These are phyloP conservation scores for Drosophila acutilabella DNA, from an alignment of 2,888 invertebrate genomes.

Conservation along the genomic window DNA sequence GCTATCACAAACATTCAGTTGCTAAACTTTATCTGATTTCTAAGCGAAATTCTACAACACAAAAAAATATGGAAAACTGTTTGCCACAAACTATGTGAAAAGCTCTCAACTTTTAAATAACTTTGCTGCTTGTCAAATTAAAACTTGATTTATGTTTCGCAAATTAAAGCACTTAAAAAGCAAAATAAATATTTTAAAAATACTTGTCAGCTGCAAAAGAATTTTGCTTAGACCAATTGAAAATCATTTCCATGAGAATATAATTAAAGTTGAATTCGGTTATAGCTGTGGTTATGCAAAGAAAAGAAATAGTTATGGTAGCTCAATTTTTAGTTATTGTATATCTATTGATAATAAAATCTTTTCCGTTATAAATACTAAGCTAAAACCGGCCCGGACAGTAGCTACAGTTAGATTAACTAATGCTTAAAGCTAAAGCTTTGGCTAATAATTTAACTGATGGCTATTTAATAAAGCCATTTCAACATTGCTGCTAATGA, in stretches of 20 bases:
- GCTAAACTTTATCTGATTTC: conserved; percentile 11
- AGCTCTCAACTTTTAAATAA: conserved; percentile 25
- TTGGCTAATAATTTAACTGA: conserved; percentile 21
- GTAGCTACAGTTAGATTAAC: background rate
- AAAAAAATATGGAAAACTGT: conserved; percentile 1
- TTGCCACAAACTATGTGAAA: conserved; percentile 13
- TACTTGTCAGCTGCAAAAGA: background rate
- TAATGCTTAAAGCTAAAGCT: background rate
- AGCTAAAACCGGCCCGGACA: background rate
- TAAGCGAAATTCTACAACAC: conserved; percentile 7
- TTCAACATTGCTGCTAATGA: conserved; percentile 1
- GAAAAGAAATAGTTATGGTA: too few relatives aligned
- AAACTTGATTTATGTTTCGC: conserved; percentile 14
- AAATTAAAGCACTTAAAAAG: background rate
- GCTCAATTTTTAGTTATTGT: too few relatives aligned
- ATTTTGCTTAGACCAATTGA: background rate
- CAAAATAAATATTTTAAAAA: conserved; percentile 3
- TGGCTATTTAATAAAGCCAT: conserved; percentile 45
- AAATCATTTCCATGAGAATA: background rate
- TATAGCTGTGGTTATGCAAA: too few relatives aligned
- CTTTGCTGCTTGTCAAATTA: conserved; percentile 24
- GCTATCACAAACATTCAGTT: conserved; percentile 1
- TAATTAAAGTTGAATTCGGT: too few relatives aligned
- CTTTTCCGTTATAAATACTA: background rate
- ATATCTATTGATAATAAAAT: background rate